These are phyloP conservation scores for Phalanger gymnotis DNA, from an alignment of 2,797 vertebrate genomes.

Conservation along the genomic window DNA sequence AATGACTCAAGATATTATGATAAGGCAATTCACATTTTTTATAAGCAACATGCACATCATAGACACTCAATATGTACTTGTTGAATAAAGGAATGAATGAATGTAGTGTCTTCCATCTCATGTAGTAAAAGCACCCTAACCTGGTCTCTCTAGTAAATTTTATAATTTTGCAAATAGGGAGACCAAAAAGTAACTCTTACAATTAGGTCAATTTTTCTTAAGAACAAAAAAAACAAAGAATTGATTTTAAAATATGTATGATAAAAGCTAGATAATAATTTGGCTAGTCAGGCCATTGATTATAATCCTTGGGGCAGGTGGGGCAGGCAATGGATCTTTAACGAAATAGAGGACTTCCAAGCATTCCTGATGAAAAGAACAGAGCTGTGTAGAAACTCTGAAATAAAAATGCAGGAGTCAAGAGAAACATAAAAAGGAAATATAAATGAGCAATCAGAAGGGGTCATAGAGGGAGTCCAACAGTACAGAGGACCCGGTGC, in stretches of 20 bases:
- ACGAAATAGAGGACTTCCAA: background rate
- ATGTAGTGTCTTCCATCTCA: background rate
- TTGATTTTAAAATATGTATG: background rate
- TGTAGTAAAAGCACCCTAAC: background rate
- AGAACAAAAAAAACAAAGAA: background rate
- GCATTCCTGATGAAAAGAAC: background rate
- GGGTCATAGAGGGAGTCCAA: background rate
- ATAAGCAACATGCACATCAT: no score
- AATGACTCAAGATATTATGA: background rate
- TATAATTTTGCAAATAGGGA: conserved; percentile 33
- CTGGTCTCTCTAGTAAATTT: background rate
- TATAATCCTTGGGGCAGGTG: background rate
- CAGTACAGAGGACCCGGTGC: background rate
- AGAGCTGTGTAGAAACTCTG: background rate
- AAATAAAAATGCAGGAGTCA: background rate
- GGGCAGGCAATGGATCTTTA: background rate
- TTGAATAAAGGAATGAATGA: background rate
- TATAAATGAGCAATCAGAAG: background rate
- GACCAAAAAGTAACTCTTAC: conserved; percentile 12
- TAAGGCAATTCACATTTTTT: background rate
- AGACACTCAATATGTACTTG: background rate
- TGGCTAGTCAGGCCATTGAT: background rate
- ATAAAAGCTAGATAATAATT: background rate
- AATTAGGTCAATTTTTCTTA: background rate
- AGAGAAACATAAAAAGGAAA: background rate